phyloP scores from a whole-genome alignment of 2,113 vertebrate species.

The Monarcha castaneiventris region DNA sequence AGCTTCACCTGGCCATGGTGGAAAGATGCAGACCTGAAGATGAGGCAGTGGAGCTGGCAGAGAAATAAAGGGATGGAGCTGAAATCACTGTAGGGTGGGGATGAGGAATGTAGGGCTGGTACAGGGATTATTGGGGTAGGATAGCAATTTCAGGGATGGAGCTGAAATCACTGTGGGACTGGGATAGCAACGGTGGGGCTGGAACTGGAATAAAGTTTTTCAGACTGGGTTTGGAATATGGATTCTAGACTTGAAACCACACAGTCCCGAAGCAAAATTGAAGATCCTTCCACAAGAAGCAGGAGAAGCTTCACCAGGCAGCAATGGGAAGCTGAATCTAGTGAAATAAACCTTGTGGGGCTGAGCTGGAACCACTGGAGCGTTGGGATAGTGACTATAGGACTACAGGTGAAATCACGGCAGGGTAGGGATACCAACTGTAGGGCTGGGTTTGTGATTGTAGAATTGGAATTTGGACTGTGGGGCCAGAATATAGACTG shows the following conservation, averaged over 20 bases:
- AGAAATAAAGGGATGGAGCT: not conserved
- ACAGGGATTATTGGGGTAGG: not conserved
- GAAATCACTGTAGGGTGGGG: not conserved
- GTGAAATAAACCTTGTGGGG: not conserved
- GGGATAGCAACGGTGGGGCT: not conserved
- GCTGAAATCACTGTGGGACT: not conserved
- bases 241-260: not conserved
- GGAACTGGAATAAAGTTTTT: not conserved
- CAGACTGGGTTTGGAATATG: not conserved
- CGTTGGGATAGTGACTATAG: fast-evolving
- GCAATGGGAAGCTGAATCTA: fast-evolving
- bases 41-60: not conserved
- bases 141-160: not conserved
- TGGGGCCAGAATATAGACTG: fast-evolving
- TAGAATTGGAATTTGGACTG: no score
- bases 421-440: no score
- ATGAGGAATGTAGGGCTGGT: not conserved
- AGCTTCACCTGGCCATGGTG: not conserved
- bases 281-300: not conserved
- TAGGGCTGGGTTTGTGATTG: not conserved
- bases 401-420: not conserved
- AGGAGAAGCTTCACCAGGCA: not conserved
- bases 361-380: fast-evolving
- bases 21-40: not conserved
- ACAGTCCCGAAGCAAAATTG: not conserved